These are phyloP conservation scores for Chrysotoxum bicinctum DNA, from an alignment of 2,888 invertebrate species.

Conservation along the genomic window DNA sequence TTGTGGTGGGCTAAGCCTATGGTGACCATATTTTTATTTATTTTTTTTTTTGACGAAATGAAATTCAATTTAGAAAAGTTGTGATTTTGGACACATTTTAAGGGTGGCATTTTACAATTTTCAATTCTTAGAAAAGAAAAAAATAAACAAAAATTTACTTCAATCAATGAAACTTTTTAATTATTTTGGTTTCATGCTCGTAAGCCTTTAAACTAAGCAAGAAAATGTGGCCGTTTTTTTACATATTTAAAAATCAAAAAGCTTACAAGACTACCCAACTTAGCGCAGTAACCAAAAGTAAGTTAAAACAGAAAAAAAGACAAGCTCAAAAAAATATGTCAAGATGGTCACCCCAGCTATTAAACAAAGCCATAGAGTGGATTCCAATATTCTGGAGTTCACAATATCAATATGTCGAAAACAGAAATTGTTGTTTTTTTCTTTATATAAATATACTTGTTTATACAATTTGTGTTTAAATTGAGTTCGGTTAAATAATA, in stretches of 20 bases:
- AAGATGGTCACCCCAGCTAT: background rate
- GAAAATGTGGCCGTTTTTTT: too few species aligned
- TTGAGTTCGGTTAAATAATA: background rate
- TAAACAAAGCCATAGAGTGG: background rate
- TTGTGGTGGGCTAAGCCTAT: background rate
- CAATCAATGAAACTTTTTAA: background rate
- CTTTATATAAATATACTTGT: too few species aligned
- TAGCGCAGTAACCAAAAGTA: too few species aligned
- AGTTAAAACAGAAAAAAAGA: background rate
- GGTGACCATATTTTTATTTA: background rate
- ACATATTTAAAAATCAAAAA: too few species aligned
- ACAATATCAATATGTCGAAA: conserved; percentile 26
- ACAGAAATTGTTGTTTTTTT: conserved; percentile 13
- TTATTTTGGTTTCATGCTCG: too few species aligned
- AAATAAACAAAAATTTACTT: background rate
- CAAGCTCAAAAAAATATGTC: background rate
- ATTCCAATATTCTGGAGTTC: conserved; percentile 6
- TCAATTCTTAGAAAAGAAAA: background rate
- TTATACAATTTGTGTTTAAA: background rate
- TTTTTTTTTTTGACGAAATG: too few species aligned
- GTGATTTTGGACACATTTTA: too few species aligned
- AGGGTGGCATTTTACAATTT: background rate
- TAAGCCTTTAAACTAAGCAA: too few species aligned
- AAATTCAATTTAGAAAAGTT: too few species aligned
- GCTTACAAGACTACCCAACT: too few species aligned